These are phyloP conservation scores for Fratercula arctica DNA, from an alignment of 2,797 vertebrate genomes.

Conservation along the genomic window DNA sequence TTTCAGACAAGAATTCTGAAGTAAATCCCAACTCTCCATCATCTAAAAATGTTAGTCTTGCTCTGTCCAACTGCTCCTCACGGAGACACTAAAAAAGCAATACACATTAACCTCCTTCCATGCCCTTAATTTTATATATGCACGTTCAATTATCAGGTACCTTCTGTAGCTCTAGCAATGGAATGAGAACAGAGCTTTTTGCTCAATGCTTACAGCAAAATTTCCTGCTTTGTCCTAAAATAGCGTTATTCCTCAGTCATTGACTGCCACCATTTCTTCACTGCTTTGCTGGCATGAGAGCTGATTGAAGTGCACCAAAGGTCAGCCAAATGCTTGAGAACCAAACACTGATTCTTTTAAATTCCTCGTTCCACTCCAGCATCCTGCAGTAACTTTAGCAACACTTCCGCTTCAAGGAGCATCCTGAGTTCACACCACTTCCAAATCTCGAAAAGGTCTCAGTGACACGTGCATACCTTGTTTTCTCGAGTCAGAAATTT, in stretches of 20 bases:
- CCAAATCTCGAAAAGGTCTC: neutral
- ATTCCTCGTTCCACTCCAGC: neutral
- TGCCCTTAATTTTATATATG: neutral
- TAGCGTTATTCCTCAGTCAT: neutral
- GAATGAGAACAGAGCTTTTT: neutral
- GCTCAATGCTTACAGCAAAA: neutral
- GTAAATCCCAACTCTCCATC: neutral
- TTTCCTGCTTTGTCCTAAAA: neutral
- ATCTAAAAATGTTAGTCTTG: neutral
- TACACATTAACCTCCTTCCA: neutral
- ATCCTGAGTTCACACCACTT: neutral
- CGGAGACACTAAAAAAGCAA: neutral
- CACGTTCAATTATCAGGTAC: neutral
- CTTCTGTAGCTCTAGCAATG: neutral
- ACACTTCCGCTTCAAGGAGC: neutral
- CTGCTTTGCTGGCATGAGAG: neutral
- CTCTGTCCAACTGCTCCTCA: neutral
- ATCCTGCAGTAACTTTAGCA: neutral
- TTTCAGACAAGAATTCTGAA: neutral
- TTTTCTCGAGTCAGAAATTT: neutral
- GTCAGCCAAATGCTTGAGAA: neutral
- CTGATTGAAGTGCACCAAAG: neutral
- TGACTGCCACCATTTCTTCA: neutral
- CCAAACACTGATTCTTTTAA: neutral
- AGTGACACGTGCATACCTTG: fast-evolving